Percentiles rank a stretch among this genome's conserved stretches.
phyloP scores from a whole-genome alignment of 2,113 vertebrate genomes.

The Oryzias celebensis region DNA sequence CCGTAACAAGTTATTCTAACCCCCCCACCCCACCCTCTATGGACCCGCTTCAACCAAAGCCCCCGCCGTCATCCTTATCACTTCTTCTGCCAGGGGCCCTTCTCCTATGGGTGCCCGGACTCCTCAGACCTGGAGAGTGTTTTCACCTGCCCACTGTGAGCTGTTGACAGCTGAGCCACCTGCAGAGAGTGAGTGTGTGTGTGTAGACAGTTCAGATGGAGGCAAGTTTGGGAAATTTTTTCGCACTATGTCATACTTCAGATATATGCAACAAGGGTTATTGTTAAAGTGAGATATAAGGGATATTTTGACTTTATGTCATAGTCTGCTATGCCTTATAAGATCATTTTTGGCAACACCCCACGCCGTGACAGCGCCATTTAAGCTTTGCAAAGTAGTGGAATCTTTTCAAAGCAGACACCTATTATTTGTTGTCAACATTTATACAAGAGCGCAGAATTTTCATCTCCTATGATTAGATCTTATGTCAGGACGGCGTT shows the following conservation, averaged over 20 bases:
- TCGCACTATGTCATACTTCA: no score
- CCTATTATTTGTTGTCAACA: no score
- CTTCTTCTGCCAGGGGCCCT: conserved; percentile 9
- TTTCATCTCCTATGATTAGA: no score
- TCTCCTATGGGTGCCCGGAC: conserved; percentile 19
- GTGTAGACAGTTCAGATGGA: not conserved
- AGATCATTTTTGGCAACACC: not conserved
- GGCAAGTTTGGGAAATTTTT: not conserved
- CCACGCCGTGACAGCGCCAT: not conserved
- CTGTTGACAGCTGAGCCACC: conserved; percentile 59
- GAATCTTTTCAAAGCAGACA: no score
- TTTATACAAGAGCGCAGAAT: no score
- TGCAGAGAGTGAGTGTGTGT: conserved; percentile 30
- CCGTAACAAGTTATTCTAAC: conserved; percentile 36
- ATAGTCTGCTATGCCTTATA: not conserved
- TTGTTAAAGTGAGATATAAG: not conserved
- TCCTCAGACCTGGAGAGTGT: conserved; percentile 44
- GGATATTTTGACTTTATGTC: conserved; percentile 1
- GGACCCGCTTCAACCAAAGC: not conserved
- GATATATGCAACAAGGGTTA: no score
- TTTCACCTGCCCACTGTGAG: conserved; percentile 38
- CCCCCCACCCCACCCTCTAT: conserved; percentile 1
- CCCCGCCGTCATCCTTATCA: conserved; percentile 28
- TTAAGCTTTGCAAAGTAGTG: no score
- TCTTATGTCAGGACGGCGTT: no score